Evolutionary conservation across 2,888 invertebrate genomes (phyloP), one percentile per base, ranked within the genome.

Genomic region (Campoplex nolae): DNA sequence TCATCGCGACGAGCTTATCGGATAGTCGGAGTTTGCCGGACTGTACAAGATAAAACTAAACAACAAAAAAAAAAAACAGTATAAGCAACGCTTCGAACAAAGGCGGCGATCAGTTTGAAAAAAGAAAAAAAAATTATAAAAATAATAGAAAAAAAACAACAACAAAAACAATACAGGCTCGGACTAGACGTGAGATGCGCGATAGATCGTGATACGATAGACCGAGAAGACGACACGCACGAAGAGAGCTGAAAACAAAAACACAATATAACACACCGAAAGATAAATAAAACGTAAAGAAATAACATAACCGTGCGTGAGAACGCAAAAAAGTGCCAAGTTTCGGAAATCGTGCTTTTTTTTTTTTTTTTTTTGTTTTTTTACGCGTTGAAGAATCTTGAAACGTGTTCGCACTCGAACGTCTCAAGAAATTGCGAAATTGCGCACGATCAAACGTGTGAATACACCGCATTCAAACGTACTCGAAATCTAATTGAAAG

Each of bases 261-360:
- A 45, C 48, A 56, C 51, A 8, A 18, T 18, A 71, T 45, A 51
- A 11, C 16, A 11, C 16, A 45, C 28, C 3, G 28, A 28, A 45
- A 28, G 16, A 18, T 56, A n/a, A 2, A 45, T 23, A 45, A 42
- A 42, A 58, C 2, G 6, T 16, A 58, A 38, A 4, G 38, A 38
- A 48, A 62, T 16, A 62, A 81, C 71, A 56, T 65, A 56, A 58
- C 13, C 51, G 65, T 32, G 28, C 45, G 70, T 68, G 45, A 28
- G 45, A 68, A 32, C 38, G 54, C 35, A 77, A 82, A 83, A 84
- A 74, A 86, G 87, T 87, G 84, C 84, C 84, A 82, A 87, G 81
- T 87, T 87, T 87, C 84, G 73, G 62, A 71, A 74, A 45, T 38
- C 74, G 74, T 35, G 68, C 11, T 45, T 38, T 70, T 73, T 51